These are phyloP conservation scores for Acropternis orthonyx DNA, from an alignment of 2,797 vertebrate genomes.

Conservation along the genomic window DNA sequence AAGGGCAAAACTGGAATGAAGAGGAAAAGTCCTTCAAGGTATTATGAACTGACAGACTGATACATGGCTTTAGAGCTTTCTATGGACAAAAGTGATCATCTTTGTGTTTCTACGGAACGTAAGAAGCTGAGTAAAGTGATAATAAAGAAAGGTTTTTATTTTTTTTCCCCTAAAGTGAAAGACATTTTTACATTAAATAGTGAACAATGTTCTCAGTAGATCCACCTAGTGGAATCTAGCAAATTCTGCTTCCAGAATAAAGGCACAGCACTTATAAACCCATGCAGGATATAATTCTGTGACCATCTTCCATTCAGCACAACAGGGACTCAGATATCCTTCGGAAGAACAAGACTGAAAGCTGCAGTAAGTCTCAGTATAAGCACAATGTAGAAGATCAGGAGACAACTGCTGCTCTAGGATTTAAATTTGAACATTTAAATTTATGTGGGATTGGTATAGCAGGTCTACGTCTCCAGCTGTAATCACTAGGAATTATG, in stretches of 20 bases:
- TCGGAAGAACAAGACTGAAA: background rate
- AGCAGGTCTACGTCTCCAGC: background rate
- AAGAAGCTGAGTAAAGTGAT: background rate
- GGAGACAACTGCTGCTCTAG: background rate
- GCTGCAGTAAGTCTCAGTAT: background rate
- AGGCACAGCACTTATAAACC: slow-evolving; percentile 26
- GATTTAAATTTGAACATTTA: slow-evolving; percentile 1
- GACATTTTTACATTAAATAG: background rate
- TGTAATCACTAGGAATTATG: background rate
- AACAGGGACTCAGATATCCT: background rate
- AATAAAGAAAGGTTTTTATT: background rate
- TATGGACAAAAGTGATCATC: background rate
- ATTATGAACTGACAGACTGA: background rate
- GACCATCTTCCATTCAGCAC: background rate
- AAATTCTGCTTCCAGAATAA: slow-evolving; percentile 55
- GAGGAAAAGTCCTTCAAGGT: background rate
- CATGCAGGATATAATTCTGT: background rate
- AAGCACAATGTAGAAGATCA: background rate
- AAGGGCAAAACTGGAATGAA: background rate
- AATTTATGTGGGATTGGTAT: background rate
- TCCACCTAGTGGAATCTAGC: slow-evolving; percentile 50
- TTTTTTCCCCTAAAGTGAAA: background rate
- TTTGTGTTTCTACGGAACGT: background rate
- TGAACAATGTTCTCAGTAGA: slow-evolving; percentile 55
- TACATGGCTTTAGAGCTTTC: background rate